phyloP scores from a whole-genome alignment of 1,140 invertebrate genomes.

The Galendromus occidentalis region DNA sequence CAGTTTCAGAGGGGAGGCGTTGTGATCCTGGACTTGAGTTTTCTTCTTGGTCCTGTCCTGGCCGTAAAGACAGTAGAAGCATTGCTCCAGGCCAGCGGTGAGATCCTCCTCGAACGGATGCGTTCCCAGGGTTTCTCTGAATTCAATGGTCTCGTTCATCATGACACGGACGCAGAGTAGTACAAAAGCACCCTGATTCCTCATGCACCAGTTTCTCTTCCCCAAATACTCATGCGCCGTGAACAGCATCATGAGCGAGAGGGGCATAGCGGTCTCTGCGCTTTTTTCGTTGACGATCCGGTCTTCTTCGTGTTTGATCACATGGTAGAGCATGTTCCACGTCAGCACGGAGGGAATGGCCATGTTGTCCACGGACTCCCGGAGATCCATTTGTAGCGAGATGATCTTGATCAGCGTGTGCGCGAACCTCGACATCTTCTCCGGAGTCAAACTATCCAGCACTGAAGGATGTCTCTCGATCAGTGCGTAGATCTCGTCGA shows the following conservation, averaged over 20 bases:
- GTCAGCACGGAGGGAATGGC: constrained; percentile 47
- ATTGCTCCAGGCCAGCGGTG: constrained; percentile 57
- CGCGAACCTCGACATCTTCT: constrained; percentile 37
- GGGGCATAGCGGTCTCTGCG: constrained; percentile 28
- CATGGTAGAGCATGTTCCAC: constrained; percentile 60
- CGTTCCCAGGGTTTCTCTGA: constrained; percentile 23
- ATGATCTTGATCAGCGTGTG: constrained; percentile 50
- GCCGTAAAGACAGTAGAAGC: constrained; percentile 66
- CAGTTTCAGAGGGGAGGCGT: constrained; percentile 35
- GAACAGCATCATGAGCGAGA: constrained; percentile 54
- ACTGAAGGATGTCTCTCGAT: constrained; percentile 31
- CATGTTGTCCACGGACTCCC: constrained; percentile 41
- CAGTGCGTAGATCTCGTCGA: constrained; percentile 40
- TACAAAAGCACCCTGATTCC: constrained; percentile 49
- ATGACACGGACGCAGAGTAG: constrained; percentile 52
- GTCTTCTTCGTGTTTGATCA: constrained; percentile 33
- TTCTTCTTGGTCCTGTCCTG: constrained; percentile 50
- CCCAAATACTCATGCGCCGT: constrained; percentile 66
- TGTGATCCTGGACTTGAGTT: constrained; percentile 53
- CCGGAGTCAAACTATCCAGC: constrained; percentile 20
- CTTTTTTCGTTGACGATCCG: constrained; percentile 1
- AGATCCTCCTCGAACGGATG: constrained; percentile 31
- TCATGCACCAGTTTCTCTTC: constrained; percentile 49
- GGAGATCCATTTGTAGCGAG: constrained; percentile 43
- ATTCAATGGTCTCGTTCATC: constrained; percentile 31